phyloP scores from a whole-genome alignment of 2,797 vertebrate species.

The Sebastes kiyomatsui region DNA sequence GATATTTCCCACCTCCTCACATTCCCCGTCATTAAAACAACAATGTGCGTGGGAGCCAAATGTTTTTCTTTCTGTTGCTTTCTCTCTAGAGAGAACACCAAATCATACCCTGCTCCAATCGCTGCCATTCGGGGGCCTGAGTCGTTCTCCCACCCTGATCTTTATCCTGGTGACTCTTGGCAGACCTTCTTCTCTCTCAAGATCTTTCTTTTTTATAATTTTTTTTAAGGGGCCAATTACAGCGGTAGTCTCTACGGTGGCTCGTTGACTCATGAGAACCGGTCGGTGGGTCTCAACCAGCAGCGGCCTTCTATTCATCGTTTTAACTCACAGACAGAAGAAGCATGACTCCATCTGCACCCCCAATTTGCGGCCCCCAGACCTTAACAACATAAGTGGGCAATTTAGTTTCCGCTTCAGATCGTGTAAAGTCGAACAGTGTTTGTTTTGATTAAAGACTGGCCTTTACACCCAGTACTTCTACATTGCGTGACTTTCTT shows the following conservation, averaged over 20 bases:
- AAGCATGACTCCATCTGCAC: conserved; percentile 29
- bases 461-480: background rate
- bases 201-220: background rate
- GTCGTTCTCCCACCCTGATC: conserved; percentile 69
- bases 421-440: conserved; percentile 11
- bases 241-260: conserved; percentile 6
- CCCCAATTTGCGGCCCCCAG: conserved; percentile 54
- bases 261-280: conserved; percentile 51
- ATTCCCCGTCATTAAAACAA: conserved; percentile 56
- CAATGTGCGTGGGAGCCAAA: conserved; percentile 57
- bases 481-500: background rate
- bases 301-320: background rate
- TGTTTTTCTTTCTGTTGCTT: conserved; percentile 63
- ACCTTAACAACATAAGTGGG: conserved; percentile 61
- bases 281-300: background rate
- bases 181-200: conserved; percentile 40
- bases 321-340: conserved; percentile 14
- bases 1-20: conserved; percentile 47
- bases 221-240: conserved; percentile 28
- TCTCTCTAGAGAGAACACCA: conserved; percentile 50
- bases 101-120: conserved; percentile 45
- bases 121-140: conserved; percentile 29
- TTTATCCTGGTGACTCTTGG: conserved; percentile 69
- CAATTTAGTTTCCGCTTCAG: conserved; percentile 36
- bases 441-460: conserved; percentile 35